Evolutionary conservation across 1,140 invertebrate species (phyloP).

Genomic region (Hestina assimilis): DNA sequence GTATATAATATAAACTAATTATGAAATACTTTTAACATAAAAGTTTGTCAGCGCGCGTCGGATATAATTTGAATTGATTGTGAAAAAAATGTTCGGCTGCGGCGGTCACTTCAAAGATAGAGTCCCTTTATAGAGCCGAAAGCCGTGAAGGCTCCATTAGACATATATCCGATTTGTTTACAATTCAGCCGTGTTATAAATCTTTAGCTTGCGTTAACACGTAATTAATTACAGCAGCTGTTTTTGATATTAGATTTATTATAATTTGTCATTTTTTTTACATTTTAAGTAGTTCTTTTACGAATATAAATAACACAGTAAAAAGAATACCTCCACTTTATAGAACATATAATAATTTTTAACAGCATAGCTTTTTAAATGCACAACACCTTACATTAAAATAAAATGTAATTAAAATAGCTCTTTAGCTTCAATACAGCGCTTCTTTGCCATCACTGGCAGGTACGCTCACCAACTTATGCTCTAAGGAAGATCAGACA

Average conservation of each 20-base stretch:
- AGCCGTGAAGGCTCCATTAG: slow-evolving; percentile 15
- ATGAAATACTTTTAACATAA: not conserved
- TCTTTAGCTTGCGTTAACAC: slow-evolving; percentile 5
- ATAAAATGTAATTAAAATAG: no score
- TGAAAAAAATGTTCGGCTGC: slow-evolving; percentile 1
- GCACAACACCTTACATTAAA: no score
- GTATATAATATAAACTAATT: not conserved
- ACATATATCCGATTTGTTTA: slow-evolving; percentile 13
- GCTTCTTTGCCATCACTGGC: no score
- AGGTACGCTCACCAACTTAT: no score
- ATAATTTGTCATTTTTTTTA: not conserved
- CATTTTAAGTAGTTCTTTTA: not conserved
- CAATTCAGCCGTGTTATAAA: slow-evolving; percentile 2
- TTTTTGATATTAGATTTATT: slow-evolving; percentile 2
- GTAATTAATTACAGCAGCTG: not conserved
- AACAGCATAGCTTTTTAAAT: no score
- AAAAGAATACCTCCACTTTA: not conserved
- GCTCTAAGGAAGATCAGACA: no score
- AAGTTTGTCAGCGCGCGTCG: slow-evolving; percentile 1
- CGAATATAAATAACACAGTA: not conserved
- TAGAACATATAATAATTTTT: not conserved
- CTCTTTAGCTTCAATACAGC: no score
- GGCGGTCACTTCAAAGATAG: slow-evolving; percentile 10
- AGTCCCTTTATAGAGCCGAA: slow-evolving; percentile 10
- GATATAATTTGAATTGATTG: slow-evolving; percentile 2